Conservation (phyloP, 2,797 vertebrate species). For the Ispidina picta region DNA sequence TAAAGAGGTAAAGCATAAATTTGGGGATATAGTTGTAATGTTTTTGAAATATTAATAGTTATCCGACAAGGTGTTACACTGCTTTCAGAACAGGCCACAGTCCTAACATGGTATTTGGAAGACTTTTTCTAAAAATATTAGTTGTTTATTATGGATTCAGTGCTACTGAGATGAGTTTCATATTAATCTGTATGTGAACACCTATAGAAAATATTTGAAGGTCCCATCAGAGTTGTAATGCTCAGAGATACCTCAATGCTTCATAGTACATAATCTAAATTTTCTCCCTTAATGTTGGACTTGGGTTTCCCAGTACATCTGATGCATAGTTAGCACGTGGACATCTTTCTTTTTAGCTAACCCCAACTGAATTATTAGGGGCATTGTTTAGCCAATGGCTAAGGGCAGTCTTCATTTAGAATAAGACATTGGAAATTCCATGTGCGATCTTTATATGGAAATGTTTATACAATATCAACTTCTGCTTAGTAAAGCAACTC, state of each 20-base stretch:
- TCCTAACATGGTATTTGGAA: neutral
- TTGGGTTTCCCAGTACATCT: neutral
- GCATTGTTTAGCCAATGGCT: slow-evolving; percentile 19
- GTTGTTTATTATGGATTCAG: neutral
- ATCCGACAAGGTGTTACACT: neutral
- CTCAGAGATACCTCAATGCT: neutral
- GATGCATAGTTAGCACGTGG: neutral
- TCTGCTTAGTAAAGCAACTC: slow-evolving; percentile 6
- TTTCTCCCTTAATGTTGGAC: neutral
- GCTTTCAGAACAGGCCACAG: neutral
- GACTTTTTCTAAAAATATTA: neutral
- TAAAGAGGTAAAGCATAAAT: neutral
- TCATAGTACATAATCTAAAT: neutral
- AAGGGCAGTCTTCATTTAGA: slow-evolving; percentile 41
- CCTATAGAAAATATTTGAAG: neutral
- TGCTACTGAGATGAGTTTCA: neutral
- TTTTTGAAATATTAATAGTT: neutral
- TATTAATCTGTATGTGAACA: fast-evolving
- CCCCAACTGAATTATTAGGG: neutral
- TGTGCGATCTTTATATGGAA: slow-evolving; percentile 48
- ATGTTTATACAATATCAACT: slow-evolving; percentile 32
- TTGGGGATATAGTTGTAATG: neutral
- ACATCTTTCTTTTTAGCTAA: slow-evolving; percentile 3
- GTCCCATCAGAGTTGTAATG: neutral
- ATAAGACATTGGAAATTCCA: slow-evolving; percentile 7